A percentile compares a stretch with the other conserved stretches of the same genome.
These are phyloP conservation scores for Chelonoidis abingdonii DNA, from an alignment of 2,113 vertebrate genomes.

Conservation along the genomic window DNA sequence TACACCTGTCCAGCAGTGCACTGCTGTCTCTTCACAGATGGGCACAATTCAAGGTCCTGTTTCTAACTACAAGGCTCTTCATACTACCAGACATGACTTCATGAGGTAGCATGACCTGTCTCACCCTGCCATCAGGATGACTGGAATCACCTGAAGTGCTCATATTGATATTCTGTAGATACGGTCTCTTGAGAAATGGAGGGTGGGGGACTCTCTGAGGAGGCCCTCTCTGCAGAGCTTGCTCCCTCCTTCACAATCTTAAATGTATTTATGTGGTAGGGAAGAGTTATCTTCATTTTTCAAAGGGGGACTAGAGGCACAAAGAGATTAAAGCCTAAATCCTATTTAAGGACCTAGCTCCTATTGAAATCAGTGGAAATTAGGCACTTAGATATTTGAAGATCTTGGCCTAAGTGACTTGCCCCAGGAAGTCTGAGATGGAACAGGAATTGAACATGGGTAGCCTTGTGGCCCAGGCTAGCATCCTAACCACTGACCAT, in stretches of 20 bases:
- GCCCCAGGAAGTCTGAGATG: neutral
- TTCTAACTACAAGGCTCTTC: neutral
- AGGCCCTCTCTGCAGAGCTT: neutral
- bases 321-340: neutral
- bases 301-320: neutral
- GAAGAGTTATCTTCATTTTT: neutral
- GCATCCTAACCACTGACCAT: neutral
- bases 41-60: neutral
- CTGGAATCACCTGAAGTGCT: neutral
- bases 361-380: neutral
- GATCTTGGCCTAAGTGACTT: neutral
- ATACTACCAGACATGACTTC: neutral
- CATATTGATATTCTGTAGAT: neutral
- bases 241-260: neutral
- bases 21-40: neutral
- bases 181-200: neutral
- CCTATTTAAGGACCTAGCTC: neutral
- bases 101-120: neutral
- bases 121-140: neutral
- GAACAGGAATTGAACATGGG: neutral
- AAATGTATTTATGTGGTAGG: neutral
- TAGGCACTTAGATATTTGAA: neutral
- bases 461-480: neutral
- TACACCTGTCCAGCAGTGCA: neutral
- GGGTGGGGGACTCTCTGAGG: neutral